Evolutionary conservation across 2,113 vertebrate species (phyloP).

Genomic region (Saguinus midas): DNA sequence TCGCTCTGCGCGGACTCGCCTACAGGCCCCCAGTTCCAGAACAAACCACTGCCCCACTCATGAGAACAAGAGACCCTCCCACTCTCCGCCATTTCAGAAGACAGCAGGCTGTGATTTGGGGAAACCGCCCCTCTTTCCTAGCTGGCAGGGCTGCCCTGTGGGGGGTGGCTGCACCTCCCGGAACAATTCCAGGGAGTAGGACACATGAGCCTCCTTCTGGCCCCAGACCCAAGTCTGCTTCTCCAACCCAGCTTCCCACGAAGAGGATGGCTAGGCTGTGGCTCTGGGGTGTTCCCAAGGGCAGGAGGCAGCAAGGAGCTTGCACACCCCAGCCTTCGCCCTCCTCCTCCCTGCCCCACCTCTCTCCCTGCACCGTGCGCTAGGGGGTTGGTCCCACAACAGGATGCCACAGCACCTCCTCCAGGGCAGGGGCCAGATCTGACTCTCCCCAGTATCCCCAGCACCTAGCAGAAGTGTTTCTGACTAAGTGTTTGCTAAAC

Average conservation of each 20-base stretch:
- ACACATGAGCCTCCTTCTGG: not conserved
- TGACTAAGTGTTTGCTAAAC: not conserved
- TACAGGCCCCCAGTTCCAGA: not conserved
- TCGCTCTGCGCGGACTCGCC: not conserved
- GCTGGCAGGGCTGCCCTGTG: not conserved
- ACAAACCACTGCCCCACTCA: not conserved
- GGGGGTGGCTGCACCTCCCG: not conserved
- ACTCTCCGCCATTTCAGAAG: not conserved
- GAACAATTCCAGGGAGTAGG: not conserved
- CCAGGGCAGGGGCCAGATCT: not conserved
- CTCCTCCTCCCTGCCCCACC: not conserved
- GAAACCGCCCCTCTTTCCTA: not conserved
- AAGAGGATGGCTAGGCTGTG: not conserved
- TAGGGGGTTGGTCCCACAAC: too few relatives aligned
- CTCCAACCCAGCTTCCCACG: not conserved
- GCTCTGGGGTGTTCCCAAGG: not conserved
- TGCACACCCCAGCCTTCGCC: not conserved
- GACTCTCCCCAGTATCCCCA: not conserved
- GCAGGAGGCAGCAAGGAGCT: not conserved
- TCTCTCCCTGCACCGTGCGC: not conserved
- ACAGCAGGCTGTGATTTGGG: not conserved
- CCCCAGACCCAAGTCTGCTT: not conserved
- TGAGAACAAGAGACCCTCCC: not conserved
- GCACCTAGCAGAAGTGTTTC: too few relatives aligned
- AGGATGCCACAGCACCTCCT: not conserved